Conservation (phyloP, 1,140 invertebrate genomes). For the Arctopsyche grandis region DNA sequence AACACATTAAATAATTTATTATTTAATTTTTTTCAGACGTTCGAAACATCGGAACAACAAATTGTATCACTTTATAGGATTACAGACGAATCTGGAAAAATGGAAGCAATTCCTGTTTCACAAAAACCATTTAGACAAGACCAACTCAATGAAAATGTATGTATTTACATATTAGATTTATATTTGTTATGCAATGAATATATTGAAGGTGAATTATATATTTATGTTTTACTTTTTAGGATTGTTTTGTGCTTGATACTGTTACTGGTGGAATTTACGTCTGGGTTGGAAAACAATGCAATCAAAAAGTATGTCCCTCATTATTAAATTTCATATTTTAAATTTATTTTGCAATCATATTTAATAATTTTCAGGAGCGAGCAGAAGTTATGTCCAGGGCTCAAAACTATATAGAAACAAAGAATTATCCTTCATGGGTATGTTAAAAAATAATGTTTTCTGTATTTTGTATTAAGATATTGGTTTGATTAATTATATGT, state of each 20-base stretch:
- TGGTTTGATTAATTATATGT: no score
- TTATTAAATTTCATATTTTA: conserved; percentile 2
- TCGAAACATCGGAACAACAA: conserved; percentile 69
- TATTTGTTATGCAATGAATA: conserved; percentile 10
- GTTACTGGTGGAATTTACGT: conserved; percentile 84
- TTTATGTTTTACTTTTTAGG: conserved; percentile 63
- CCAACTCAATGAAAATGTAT: conserved; percentile 77
- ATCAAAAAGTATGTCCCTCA: conserved; percentile 62
- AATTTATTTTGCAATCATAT: background rate
- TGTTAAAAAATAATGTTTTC: conserved; percentile 54
- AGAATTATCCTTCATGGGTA: conserved; percentile 84
- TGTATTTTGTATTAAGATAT: background rate
- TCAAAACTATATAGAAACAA: conserved; percentile 74
- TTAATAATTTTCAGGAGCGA: conserved; percentile 72
- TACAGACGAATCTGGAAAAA: conserved; percentile 74
- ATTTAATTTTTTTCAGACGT: conserved; percentile 56
- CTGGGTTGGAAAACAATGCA: conserved; percentile 85
- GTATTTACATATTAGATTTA: conserved; percentile 45
- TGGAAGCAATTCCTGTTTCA: conserved; percentile 73
- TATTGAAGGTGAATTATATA: background rate
- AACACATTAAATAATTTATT: background rate
- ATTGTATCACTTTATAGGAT: conserved; percentile 74
- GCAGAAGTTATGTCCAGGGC: conserved; percentile 80
- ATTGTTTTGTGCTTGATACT: conserved; percentile 87
- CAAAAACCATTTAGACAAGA: conserved; percentile 77